Evolutionary conservation across 2,888 invertebrate species (phyloP).

Genomic region (Caenorhabditis japonica): DNA sequence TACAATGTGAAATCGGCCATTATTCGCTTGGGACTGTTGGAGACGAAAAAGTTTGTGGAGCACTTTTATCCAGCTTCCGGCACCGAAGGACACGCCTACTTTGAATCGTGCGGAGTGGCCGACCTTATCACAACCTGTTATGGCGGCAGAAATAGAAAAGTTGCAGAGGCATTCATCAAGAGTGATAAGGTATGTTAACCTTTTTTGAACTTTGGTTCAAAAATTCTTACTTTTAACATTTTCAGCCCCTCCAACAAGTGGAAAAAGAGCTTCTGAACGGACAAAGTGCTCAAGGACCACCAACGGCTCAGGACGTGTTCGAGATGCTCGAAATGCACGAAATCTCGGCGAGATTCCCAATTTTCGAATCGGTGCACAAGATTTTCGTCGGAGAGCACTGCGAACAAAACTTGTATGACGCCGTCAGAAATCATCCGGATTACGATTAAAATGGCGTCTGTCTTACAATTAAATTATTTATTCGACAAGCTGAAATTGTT

Average conservation of each 20-base stretch:
- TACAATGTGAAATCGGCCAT: slow-evolving; percentile 99
- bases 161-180: slow-evolving; percentile 93
- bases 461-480: too few relatives aligned
- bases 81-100: slow-evolving; percentile 93
- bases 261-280: slow-evolving; percentile 97
- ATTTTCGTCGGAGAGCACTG: slow-evolving; percentile 85
- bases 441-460: slow-evolving; percentile 11
- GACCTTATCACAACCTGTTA: slow-evolving; percentile 98
- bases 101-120: slow-evolving; percentile 98
- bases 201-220: not conserved
- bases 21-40: slow-evolving; percentile 97
- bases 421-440: slow-evolving; percentile 66
- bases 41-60: slow-evolving; percentile 86
- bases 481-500: too few relatives aligned
- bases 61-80: slow-evolving; percentile 90
- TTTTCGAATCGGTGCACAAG: slow-evolving; percentile 94
- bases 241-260: slow-evolving; percentile 85
- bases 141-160: slow-evolving; percentile 93
- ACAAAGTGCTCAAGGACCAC: slow-evolving; percentile 96
- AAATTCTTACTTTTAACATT: not conserved
- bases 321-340: slow-evolving; percentile 37
- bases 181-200: slow-evolving; percentile 84
- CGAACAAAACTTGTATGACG: slow-evolving; percentile 59
- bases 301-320: slow-evolving; percentile 84
- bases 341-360: slow-evolving; percentile 84